Conservation (phyloP, 2,888 invertebrate genomes). For the Tinea semifulvella region DNA sequence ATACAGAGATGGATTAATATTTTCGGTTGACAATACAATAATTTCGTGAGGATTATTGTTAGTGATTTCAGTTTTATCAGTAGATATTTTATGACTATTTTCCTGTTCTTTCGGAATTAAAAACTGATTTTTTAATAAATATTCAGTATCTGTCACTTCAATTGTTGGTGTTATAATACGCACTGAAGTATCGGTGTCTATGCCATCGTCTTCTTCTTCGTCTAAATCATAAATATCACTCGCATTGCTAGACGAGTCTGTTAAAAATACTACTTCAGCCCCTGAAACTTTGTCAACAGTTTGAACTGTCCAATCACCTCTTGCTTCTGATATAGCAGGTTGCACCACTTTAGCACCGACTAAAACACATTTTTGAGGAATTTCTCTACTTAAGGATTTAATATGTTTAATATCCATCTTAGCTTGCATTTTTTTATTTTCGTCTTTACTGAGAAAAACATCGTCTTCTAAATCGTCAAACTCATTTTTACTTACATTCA, state of each 20-base stretch:
- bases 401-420: conserved; percentile 27
- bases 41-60: conserved; percentile 37
- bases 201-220: conserved; percentile 57
- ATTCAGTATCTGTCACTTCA: conserved; percentile 56
- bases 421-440: conserved; percentile 21
- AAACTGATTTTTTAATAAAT: conserved; percentile 31
- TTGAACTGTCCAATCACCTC: conserved; percentile 62
- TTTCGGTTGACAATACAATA: conserved; percentile 44
- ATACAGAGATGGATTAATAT: conserved; percentile 46
- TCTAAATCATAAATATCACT: conserved; percentile 66
- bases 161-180: conserved; percentile 60
- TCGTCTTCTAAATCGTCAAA: conserved; percentile 59
- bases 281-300: conserved; percentile 63
- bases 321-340: conserved; percentile 63
- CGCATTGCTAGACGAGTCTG: conserved; percentile 72
- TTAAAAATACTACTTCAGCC: conserved; percentile 75
- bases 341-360: conserved; percentile 72
- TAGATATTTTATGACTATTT: conserved; percentile 16
- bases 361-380: conserved; percentile 60
- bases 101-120: conserved; percentile 14
- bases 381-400: conserved; percentile 38
- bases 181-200: conserved; percentile 54
- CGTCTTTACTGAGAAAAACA: conserved; percentile 47
- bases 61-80: conserved; percentile 13
- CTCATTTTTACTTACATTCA: conserved; percentile 56